Evolutionary conservation across 2,113 vertebrate species (phyloP).

Genomic region (Indicator maculatus): DNA sequence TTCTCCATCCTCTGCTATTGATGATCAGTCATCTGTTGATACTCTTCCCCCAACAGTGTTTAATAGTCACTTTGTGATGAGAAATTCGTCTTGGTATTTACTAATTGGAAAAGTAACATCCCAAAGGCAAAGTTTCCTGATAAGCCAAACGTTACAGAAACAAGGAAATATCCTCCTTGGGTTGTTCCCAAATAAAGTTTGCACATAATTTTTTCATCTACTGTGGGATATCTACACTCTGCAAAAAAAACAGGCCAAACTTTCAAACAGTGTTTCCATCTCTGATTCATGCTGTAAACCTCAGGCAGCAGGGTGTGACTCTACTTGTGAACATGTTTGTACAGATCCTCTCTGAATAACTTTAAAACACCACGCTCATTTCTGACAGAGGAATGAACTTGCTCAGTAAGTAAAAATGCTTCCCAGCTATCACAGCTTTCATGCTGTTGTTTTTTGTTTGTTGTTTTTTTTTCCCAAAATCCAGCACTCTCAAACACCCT

Average conservation of each 20-base stretch:
- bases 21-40: background rate
- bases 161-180: background rate
- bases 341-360: conserved; percentile 43
- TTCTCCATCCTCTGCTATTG: background rate
- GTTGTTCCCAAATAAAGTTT: background rate
- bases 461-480: background rate
- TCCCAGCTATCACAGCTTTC: background rate
- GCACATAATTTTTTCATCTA: background rate
- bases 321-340: conserved; percentile 23
- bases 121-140: background rate
- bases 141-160: background rate
- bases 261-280: background rate
- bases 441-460: too few species aligned
- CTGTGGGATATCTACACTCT: background rate
- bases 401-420: conserved; percentile 31
- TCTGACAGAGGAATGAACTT: conserved; percentile 32
- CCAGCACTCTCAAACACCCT: background rate
- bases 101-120: background rate
- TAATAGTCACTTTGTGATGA: background rate
- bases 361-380: conserved; percentile 36
- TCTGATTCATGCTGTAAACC: conserved; percentile 44
- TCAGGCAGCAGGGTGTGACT: conserved; percentile 50
- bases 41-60: background rate
- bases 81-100: background rate
- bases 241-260: background rate